These are phyloP conservation scores for Formica selysi DNA, from an alignment of 1,140 invertebrate species.

Conservation along the genomic window DNA sequence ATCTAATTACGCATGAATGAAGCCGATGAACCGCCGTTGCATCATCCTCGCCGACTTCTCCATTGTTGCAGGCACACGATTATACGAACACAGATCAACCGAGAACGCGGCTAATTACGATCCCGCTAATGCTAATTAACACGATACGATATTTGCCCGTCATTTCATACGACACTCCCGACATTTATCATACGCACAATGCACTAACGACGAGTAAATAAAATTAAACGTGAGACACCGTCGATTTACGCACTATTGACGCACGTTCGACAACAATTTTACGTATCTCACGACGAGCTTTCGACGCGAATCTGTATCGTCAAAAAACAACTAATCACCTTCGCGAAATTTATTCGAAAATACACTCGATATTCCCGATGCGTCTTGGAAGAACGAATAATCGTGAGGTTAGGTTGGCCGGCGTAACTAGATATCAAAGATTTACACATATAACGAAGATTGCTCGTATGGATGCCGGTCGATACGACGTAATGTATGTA, in stretches of 20 bases:
- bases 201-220: neutral
- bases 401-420: too few species aligned
- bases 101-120: conserved; percentile 26
- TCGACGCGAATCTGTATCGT: too few species aligned
- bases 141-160: neutral
- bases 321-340: too few species aligned
- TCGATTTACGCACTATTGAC: neutral
- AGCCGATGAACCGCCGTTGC: neutral
- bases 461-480: too few species aligned
- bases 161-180: conserved; percentile 6
- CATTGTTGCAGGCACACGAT: neutral
- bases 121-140: conserved; percentile 18
- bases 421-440: too few species aligned
- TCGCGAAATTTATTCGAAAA: too few species aligned
- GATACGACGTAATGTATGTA: too few species aligned
- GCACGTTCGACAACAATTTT: neutral
- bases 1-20: neutral
- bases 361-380: too few species aligned
- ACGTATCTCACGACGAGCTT: too few species aligned
- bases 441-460: too few species aligned
- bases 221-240: neutral
- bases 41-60: neutral
- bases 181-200: conserved; percentile 3
- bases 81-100: neutral
- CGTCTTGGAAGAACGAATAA: too few species aligned